phyloP scores from a whole-genome alignment of 2,888 invertebrate genomes.

The Galerucella pusilla region DNA sequence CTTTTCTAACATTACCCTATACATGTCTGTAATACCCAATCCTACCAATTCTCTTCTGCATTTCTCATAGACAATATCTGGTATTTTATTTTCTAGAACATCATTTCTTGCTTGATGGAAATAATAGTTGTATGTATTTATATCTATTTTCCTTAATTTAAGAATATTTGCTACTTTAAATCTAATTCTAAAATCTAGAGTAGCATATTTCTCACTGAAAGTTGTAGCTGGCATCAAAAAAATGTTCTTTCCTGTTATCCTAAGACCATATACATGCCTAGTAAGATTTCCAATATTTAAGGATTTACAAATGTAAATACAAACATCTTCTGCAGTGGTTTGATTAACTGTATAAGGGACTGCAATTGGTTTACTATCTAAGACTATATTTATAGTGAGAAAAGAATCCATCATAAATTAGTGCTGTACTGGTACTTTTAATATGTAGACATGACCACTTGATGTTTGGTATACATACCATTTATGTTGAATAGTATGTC shows the following conservation, averaged over 20 bases:
- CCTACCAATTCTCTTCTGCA: conserved; percentile 84
- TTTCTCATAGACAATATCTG: conserved; percentile 82
- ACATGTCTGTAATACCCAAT: conserved; percentile 89
- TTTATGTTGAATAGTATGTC: background rate
- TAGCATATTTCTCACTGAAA: conserved; percentile 65
- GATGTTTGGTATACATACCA: background rate
- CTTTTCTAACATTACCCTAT: conserved; percentile 82
- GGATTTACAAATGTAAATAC: conserved; percentile 76
- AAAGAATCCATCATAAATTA: conserved; percentile 37
- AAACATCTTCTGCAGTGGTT: conserved; percentile 76
- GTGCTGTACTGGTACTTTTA: background rate
- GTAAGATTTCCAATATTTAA: conserved; percentile 81
- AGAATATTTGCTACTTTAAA: conserved; percentile 78
- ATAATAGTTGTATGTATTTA: conserved; percentile 84
- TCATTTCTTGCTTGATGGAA: conserved; percentile 87
- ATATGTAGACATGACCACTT: background rate
- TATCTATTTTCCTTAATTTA: conserved; percentile 75
- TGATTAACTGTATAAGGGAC: conserved; percentile 46
- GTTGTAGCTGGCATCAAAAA: conserved; percentile 77
- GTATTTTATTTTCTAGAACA: conserved; percentile 81
- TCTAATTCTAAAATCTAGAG: conserved; percentile 80
- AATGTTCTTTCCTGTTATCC: conserved; percentile 72
- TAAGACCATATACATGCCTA: conserved; percentile 81
- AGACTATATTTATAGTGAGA: conserved; percentile 42
- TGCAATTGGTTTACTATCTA: conserved; percentile 46